Evolutionary conservation across 2,888 invertebrate genomes (phyloP).

Genomic region (Temnothorax ravouxi): DNA sequence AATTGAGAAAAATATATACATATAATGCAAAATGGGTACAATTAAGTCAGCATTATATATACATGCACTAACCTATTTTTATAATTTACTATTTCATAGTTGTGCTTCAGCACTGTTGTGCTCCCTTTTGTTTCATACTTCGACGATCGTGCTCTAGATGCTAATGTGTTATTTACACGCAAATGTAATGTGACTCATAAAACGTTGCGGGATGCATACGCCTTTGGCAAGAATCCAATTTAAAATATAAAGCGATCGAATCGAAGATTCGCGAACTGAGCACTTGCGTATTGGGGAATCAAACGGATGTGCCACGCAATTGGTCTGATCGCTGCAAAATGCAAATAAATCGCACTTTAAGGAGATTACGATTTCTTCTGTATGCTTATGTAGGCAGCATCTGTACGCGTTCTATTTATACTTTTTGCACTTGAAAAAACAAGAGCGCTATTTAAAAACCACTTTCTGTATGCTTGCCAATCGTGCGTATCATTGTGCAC

Average conservation of each 20-base stretch:
- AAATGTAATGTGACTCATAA: constrained; percentile 60
- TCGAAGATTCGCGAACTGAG: constrained; percentile 63
- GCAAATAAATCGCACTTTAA: constrained; percentile 39
- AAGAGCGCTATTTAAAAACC: constrained; percentile 72
- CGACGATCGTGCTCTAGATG: not conserved
- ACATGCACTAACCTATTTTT: not conserved
- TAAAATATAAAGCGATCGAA: constrained; percentile 59
- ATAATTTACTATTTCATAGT: constrained; percentile 1
- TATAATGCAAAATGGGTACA: not conserved
- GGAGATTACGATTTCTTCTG: not conserved
- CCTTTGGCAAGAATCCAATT: constrained; percentile 71
- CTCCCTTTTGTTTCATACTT: not conserved
- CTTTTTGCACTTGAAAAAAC: constrained; percentile 70
- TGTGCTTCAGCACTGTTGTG: not conserved
- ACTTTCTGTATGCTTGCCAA: constrained; percentile 69
- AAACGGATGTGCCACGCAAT: constrained; percentile 52
- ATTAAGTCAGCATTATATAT: not conserved
- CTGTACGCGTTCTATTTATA: constrained; percentile 65
- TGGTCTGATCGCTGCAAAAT: constrained; percentile 42
- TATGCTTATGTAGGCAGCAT: constrained; percentile 7
- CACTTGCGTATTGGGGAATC: constrained; percentile 56
- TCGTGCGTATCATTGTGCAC: constrained; percentile 57
- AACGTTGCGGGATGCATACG: constrained; percentile 59
- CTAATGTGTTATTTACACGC: constrained; percentile 32
- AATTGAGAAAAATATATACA: not conserved